Conservation (phyloP, 2,888 invertebrate genomes). For the Ophion obscuratus region DNA sequence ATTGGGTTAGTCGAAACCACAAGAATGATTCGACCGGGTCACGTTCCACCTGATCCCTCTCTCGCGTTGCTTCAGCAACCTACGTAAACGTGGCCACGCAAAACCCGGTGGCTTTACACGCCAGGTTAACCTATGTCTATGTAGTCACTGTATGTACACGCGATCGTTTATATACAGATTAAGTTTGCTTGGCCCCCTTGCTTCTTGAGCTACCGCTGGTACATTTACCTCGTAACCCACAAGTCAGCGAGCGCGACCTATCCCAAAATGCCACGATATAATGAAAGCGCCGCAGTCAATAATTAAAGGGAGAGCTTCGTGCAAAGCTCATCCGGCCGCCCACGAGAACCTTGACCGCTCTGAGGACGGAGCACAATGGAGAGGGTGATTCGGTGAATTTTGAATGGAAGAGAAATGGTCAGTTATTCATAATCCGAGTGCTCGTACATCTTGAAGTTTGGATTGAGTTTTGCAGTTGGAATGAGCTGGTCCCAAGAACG, state of each 20-base stretch:
- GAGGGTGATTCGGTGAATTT: not conserved
- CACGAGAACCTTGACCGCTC: not conserved
- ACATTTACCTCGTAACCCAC: not conserved
- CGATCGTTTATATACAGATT: not conserved
- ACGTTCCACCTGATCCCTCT: conserved; percentile 24
- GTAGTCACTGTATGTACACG: not conserved
- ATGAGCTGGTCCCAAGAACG: too few species aligned
- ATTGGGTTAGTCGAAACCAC: conserved; percentile 46
- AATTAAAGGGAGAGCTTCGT: conserved; percentile 25
- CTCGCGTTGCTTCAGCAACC: not conserved
- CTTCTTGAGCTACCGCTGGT: not conserved
- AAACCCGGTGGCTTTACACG: not conserved
- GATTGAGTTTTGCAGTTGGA: too few species aligned
- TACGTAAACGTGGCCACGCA: not conserved
- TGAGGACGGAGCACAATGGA: not conserved
- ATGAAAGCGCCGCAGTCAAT: conserved; percentile 23
- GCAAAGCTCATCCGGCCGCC: conserved; percentile 1
- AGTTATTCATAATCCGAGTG: too few species aligned
- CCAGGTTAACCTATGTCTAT: not conserved
- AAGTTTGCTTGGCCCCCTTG: too few species aligned
- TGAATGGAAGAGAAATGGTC: too few species aligned
- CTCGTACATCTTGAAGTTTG: too few species aligned
- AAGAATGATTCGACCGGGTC: conserved; percentile 31
- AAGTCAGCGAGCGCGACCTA: not conserved
- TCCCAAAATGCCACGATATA: conserved; percentile 16